Conservation (phyloP, 2,888 invertebrate genomes). For the Acanthosoma haemorrhoidale region DNA sequence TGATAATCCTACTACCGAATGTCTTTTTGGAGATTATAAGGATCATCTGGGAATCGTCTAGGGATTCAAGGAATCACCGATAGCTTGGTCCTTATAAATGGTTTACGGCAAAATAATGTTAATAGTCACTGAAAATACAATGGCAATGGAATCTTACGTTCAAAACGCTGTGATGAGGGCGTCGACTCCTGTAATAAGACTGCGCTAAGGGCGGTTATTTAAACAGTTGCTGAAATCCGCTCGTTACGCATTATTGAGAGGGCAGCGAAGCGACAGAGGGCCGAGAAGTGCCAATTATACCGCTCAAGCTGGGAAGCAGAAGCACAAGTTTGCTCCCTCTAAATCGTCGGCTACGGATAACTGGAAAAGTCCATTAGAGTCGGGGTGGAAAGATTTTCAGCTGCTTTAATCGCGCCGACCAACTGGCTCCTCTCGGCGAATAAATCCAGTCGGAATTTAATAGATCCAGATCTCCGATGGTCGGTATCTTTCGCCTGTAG, state of each 20-base stretch:
- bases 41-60: no score
- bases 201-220: not conserved
- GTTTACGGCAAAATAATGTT: no score
- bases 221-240: not conserved
- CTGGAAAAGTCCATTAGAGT: constrained; percentile 10
- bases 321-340: constrained; percentile 3
- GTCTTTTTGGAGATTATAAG: no score
- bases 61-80: no score
- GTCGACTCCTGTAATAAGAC: no score
- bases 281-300: not conserved
- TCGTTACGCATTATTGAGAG: not conserved
- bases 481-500: no score
- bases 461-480: not conserved
- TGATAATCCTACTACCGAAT: no score
- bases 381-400: constrained; percentile 1
- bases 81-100: no score
- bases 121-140: no score
- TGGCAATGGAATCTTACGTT: no score
- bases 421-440: not conserved
- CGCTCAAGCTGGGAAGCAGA: no score
- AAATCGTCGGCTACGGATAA: not conserved
- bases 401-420: not conserved
- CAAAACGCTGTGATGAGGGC: no score
- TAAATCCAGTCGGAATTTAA: constrained; percentile 12
- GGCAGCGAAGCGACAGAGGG: not conserved